A percentile compares a stretch with the other conserved stretches of the same genome.
Evolutionary conservation across 2,113 vertebrate genomes (phyloP).

Genomic region (Myotis brandtii): DNA sequence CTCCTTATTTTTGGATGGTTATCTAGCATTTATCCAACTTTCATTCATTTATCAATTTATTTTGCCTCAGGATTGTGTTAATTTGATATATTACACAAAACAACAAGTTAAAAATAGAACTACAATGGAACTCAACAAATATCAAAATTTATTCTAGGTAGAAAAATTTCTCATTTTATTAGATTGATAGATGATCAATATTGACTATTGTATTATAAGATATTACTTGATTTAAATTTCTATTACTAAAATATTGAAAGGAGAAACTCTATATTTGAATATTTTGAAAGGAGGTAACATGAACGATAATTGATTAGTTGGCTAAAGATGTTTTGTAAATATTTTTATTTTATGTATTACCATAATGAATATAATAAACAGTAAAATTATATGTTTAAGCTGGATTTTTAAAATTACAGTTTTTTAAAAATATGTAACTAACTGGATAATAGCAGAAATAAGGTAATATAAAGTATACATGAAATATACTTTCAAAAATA

Average conservation of each 20-base stretch:
- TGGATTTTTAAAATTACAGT: background rate
- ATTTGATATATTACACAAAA: background rate
- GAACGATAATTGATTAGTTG: background rate
- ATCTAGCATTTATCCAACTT: background rate
- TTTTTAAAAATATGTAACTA: background rate
- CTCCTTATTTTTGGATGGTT: background rate
- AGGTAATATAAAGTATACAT: background rate
- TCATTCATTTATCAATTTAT: background rate
- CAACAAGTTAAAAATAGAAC: background rate
- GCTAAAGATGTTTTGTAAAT: background rate
- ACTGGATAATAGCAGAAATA: background rate
- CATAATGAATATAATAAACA: background rate
- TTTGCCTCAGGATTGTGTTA: background rate
- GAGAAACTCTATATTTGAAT: background rate
- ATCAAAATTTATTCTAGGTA: background rate
- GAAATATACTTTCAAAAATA: background rate
- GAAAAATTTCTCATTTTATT: background rate
- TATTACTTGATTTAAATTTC: background rate
- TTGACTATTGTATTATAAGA: background rate
- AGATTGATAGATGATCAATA: background rate
- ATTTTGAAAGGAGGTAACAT: background rate
- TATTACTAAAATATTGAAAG: background rate
- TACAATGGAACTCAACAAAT: background rate
- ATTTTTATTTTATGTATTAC: background rate
- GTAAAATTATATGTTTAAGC: background rate